These are phyloP conservation scores for Pseudanteris insignis DNA, from an alignment of 2,888 invertebrate genomes.

Conservation along the genomic window DNA sequence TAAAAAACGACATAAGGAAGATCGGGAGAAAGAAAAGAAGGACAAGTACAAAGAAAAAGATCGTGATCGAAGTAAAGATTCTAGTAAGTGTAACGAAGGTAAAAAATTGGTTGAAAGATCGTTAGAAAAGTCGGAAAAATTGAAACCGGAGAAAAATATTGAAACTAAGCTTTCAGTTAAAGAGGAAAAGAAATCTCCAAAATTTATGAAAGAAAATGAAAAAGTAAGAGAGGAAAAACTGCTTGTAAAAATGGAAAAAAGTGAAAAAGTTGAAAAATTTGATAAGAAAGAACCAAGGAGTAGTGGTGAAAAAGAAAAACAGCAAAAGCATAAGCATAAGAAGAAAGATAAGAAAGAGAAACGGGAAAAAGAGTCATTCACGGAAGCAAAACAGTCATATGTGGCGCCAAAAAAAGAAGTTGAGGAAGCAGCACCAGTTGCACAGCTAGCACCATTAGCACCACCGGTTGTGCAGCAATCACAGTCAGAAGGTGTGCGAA, in stretches of 20 bases:
- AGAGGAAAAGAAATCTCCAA: conserved; percentile 59
- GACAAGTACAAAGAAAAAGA: conserved; percentile 66
- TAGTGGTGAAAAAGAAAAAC: conserved; percentile 68
- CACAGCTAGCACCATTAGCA: conserved; percentile 39
- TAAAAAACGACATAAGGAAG: conserved; percentile 69
- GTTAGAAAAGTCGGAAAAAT: conserved; percentile 70
- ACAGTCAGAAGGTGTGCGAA: conserved; percentile 51
- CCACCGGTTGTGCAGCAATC: no score
- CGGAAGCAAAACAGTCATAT: conserved; percentile 56
- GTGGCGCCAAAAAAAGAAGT: conserved; percentile 60
- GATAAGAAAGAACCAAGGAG: conserved; percentile 58
- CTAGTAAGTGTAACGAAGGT: conserved; percentile 68
- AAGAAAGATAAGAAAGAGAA: conserved; percentile 69
- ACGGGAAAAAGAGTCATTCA: conserved; percentile 60
- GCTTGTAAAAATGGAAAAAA: conserved; percentile 54
- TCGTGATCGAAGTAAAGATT: conserved; percentile 69
- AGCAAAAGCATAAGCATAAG: conserved; percentile 66
- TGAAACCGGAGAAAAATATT: conserved; percentile 59
- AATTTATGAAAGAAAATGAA: conserved; percentile 58
- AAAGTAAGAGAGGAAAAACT: conserved; percentile 57
- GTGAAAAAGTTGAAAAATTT: conserved; percentile 59
- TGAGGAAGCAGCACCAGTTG: conserved; percentile 56
- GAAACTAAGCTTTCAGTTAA: conserved; percentile 53
- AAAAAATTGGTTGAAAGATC: conserved; percentile 55
- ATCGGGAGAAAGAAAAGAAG: conserved; percentile 70